Evolutionary conservation across 1,140 invertebrate genomes (phyloP).

Genomic region (Panulirus ornatus): DNA sequence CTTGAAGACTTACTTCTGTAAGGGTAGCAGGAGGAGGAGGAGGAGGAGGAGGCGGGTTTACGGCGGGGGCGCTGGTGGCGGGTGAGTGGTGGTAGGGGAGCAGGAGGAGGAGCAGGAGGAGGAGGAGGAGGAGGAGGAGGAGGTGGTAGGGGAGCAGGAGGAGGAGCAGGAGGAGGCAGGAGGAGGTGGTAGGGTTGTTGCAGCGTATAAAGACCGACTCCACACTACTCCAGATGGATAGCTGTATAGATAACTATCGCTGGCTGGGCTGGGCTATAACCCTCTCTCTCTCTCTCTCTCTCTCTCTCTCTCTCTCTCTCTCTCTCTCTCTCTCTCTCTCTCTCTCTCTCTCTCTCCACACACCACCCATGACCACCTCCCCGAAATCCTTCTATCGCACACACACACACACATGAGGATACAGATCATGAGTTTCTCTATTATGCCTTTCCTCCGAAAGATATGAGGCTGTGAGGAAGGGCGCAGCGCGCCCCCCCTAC

Average conservation of each 20-base stretch:
- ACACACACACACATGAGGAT: too few species aligned
- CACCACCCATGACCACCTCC: neutral
- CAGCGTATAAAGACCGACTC: too few species aligned
- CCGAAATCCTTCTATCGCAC: too few species aligned
- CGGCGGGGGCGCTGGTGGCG: neutral
- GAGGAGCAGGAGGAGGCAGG: neutral
- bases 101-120: neutral
- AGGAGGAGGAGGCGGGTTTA: neutral
- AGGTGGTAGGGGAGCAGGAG: neutral
- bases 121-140: neutral
- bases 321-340: too few species aligned
- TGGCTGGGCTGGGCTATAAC: neutral
- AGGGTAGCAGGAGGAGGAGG: neutral
- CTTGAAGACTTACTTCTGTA: neutral
- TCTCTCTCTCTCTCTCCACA: neutral
- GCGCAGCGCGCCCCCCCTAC: too few species aligned
- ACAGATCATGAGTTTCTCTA: too few species aligned
- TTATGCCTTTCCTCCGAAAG: too few species aligned
- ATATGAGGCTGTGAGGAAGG: too few species aligned
- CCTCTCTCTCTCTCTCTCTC: neutral
- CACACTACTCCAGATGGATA: neutral
- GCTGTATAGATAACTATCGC: constrained; percentile 1
- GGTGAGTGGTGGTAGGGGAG: neutral
- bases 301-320: neutral
- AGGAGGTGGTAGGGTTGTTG: too few species aligned